These are phyloP conservation scores for Probosciger aterrimus DNA, from an alignment of 2,113 vertebrate species.

Conservation along the genomic window DNA sequence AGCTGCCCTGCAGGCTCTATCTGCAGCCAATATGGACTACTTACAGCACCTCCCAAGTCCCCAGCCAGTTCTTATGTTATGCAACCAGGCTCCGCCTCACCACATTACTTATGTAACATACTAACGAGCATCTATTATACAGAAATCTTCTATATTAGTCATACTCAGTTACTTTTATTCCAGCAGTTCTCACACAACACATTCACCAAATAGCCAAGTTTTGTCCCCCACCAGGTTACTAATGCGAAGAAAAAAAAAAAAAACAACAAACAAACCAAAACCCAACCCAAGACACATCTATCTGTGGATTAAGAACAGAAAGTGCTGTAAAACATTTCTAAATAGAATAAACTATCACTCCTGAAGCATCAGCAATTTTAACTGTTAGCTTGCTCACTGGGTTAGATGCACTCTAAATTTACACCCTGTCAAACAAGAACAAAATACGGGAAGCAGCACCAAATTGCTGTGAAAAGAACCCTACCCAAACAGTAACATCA, in stretches of 20 bases:
- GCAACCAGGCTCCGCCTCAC: conserved; percentile 18
- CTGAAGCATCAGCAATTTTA: neutral
- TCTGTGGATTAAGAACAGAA: neutral
- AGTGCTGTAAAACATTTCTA: neutral
- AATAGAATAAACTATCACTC: neutral
- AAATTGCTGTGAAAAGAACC: neutral
- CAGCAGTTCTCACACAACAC: neutral
- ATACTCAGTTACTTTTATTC: neutral
- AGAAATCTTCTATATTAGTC: neutral
- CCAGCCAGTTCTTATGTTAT: conserved; percentile 33
- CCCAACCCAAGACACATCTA: neutral
- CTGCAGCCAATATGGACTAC: neutral
- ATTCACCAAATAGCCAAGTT: neutral
- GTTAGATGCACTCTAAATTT: neutral
- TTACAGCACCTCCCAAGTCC: neutral
- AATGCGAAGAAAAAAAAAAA: neutral
- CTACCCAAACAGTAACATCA: neutral
- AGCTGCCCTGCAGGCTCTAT: neutral
- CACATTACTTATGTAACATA: conserved; percentile 19
- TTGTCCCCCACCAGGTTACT: neutral
- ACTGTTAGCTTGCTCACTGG: neutral
- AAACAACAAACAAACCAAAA: neutral
- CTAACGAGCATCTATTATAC: conserved; percentile 9
- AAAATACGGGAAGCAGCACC: neutral
- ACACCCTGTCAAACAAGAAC: neutral